Base-by-base conservation (phyloP, 1,140 invertebrate genomes). In the Brachionus rotundiformis region DNA sequence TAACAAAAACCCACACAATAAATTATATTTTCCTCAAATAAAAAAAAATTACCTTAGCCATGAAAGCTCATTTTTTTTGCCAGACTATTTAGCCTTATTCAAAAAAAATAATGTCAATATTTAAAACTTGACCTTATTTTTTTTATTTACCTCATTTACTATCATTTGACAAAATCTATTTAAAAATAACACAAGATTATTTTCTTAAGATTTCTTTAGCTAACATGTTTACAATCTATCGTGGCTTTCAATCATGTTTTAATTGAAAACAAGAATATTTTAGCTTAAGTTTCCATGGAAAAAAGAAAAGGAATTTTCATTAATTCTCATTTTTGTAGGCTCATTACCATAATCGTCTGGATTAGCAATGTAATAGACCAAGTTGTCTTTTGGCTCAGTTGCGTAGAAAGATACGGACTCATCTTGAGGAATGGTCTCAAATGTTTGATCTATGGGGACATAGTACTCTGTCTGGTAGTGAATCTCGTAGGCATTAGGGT, bases 311-410 rank as follows among this genome's bases (percentile, higher is more conserved):
- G 29, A 68, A 33, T 39, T 68, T 19, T 68, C 16, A 16, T 39
- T 68, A 68, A 33, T 39, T 68, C 33, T 68, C 16, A 16, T 39
- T 68, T 68, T 36, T 19, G 16, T 4, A 16, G 19, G 36, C 36
- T 68, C 33, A 68, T 68, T 68, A 68, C 63, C 63, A 33, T 63
- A 29, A 63, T 63, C 61, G 63, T 68, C 63, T 68, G 63, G 63
- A 68, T 68, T 68, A 68, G 27, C 10, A 36, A 68, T 36, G 63
- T 68, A 68, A 68, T 33, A 68, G 31, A 63, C 61, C 5, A n/a
- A 8, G 8, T 54, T 54, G 19, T 54, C 47, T 54, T 19, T 19
- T 33, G 61, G 61, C 13, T 29, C 61, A 31, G 25, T 63, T 63
- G 25, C 25, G 25, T 63, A 63, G 10, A 63, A 11, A 33, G 25